Evolutionary conservation across 2,797 vertebrate genomes (phyloP).

Genomic region (Acestrorhynchus altus): DNA sequence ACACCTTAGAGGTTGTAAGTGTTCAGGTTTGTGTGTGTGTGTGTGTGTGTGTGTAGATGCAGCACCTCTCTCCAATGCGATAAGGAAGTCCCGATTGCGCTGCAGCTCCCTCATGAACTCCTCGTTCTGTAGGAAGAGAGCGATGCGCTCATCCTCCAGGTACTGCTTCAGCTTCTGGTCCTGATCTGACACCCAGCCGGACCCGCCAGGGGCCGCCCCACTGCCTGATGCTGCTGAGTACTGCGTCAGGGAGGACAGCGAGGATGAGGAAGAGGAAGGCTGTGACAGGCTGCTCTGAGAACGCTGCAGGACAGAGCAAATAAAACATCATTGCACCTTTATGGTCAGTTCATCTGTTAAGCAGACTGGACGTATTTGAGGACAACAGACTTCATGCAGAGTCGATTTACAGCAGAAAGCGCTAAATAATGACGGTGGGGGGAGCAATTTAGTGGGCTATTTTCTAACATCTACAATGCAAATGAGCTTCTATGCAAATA

Average conservation of each 20-base stretch:
- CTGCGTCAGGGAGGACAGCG: constrained; percentile 69
- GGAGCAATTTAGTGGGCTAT: too few relatives aligned
- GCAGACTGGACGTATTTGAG: too few relatives aligned
- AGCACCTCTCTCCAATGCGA: constrained; percentile 89
- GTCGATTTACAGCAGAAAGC: too few relatives aligned
- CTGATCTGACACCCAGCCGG: constrained; percentile 76
- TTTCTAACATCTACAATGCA: too few relatives aligned
- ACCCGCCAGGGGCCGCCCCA: constrained; percentile 30
- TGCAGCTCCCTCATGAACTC: constrained; percentile 98
- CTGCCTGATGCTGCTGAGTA: constrained; percentile 60
- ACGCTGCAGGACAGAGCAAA: constrained; percentile 65
- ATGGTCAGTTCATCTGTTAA: too few relatives aligned
- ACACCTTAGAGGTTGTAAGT: too few relatives aligned
- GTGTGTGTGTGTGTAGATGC: constrained; percentile 63
- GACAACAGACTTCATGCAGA: too few relatives aligned
- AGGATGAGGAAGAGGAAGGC: constrained; percentile 74
- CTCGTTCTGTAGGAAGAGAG: constrained; percentile 94
- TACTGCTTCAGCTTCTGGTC: constrained; percentile 94
- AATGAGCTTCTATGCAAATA: too few relatives aligned
- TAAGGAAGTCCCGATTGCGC: constrained; percentile 91
- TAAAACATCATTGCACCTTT: neutral
- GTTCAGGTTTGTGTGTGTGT: constrained; percentile 4
- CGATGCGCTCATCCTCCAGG: constrained; percentile 92
- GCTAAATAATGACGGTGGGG: too few relatives aligned
- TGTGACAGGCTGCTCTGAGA: constrained; percentile 74